Conservation (phyloP, 1,140 invertebrate species). For the Drosophila micromelanica region DNA sequence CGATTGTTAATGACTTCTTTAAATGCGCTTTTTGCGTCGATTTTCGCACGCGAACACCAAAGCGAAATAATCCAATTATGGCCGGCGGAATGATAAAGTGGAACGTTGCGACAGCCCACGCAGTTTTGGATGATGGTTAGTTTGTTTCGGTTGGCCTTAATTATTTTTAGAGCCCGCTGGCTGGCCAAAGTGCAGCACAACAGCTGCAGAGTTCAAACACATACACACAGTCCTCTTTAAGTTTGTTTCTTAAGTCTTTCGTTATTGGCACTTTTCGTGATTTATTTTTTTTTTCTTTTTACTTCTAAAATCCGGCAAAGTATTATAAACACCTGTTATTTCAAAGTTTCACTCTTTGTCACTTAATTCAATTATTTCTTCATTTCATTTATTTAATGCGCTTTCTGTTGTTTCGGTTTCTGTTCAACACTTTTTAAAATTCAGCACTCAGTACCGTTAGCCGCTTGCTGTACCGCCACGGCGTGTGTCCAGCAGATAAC, state of each 20-base stretch:
- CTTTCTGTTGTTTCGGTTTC: conserved; percentile 5
- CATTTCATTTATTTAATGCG: conserved; percentile 10
- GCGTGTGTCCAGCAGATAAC: conserved; percentile 79
- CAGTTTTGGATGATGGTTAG: conserved; percentile 26
- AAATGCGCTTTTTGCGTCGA: conserved; percentile 57
- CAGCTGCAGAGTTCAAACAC: conserved; percentile 17
- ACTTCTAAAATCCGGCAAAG: background rate
- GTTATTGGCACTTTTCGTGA: conserved; percentile 20
- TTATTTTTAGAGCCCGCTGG: conserved; percentile 39
- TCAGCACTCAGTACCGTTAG: conserved; percentile 49
- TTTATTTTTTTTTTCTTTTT: conserved; percentile 8
- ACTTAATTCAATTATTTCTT: conserved; percentile 2
- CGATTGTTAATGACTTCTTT: conserved; percentile 69
- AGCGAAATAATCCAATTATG: conserved; percentile 69
- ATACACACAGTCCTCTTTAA: conserved; percentile 17
- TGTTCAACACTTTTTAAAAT: conserved; percentile 13
- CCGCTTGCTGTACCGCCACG: conserved; percentile 67
- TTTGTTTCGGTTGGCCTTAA: conserved; percentile 57
- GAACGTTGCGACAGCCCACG: conserved; percentile 53
- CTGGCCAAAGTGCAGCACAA: conserved; percentile 20
- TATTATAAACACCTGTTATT: background rate
- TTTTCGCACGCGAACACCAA: conserved; percentile 50
- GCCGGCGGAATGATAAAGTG: conserved; percentile 24
- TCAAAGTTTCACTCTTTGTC: conserved; percentile 1
- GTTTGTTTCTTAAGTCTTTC: conserved; percentile 63